Conservation (phyloP, 92 coral and sea anemone species). For the Actinernus sp. region DNA sequence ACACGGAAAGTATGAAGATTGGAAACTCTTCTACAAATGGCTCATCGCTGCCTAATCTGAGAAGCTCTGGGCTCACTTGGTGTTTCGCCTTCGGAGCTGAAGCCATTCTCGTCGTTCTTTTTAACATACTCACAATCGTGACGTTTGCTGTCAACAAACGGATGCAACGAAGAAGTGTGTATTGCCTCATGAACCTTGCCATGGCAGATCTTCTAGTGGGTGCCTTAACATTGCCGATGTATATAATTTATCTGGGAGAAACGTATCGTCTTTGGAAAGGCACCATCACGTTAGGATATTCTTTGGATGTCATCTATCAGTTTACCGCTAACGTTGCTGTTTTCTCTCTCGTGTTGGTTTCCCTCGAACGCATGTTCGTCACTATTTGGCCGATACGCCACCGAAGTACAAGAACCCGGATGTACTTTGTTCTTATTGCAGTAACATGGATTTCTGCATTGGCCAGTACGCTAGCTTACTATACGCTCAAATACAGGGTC, state of each 20-base stretch:
- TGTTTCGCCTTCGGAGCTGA: conserved; percentile 8
- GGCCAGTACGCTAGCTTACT: conserved; percentile 12
- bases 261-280: not conserved
- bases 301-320: not conserved
- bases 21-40: no score
- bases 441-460: conserved; percentile 13
- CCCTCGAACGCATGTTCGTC: conserved; percentile 27
- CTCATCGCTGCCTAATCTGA: no score
- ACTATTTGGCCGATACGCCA: conserved; percentile 29
- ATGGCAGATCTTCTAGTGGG: conserved; percentile 28
- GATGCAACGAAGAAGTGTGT: conserved; percentile 16
- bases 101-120: conserved; percentile 12
- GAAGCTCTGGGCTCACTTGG: conserved; percentile 20
- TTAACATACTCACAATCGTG: conserved; percentile 22
- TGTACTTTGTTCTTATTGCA: conserved; percentile 8
- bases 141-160: conserved; percentile 18
- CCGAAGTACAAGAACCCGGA: conserved; percentile 6
- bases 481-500: not conserved
- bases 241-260: conserved; percentile 3
- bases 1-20: no score
- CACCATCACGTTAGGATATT: not conserved
- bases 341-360: conserved; percentile 18
- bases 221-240: conserved; percentile 10
- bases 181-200: conserved; percentile 31
- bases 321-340: conserved; percentile 29